Percentiles rank a stretch among this genome's conserved stretches.
Conservation (phyloP, 2,888 invertebrate species). For the Diarsia rubi region DNA sequence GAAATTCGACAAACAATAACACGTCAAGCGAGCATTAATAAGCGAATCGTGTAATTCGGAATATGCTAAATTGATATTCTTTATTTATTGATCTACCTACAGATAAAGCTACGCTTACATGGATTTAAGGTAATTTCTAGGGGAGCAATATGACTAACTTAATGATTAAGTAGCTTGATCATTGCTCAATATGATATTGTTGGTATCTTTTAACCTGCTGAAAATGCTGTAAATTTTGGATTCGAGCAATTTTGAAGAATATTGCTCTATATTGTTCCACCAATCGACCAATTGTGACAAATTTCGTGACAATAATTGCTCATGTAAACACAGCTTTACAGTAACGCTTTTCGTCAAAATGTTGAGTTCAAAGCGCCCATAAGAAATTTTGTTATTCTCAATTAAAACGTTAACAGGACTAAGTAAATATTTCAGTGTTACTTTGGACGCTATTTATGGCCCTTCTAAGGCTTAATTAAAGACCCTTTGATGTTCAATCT, state of each 20-base stretch:
- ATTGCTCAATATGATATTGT: neutral
- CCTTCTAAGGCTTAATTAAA: constrained; percentile 88
- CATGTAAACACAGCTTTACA: constrained; percentile 2
- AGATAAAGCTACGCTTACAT: constrained; percentile 15
- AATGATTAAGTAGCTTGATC: neutral
- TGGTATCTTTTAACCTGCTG: neutral
- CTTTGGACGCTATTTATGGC: constrained; percentile 86
- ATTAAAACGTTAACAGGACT: constrained; percentile 85
- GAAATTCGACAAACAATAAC: constrained; percentile 37
- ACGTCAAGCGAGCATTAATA: constrained; percentile 47
- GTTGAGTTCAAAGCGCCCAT: constrained; percentile 78
- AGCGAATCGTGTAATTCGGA: constrained; percentile 34
- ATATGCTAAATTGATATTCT: constrained; percentile 65
- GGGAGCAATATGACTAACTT: neutral
- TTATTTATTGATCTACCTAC: constrained; percentile 64
- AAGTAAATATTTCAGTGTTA: constrained; percentile 87
- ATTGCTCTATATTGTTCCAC: neutral
- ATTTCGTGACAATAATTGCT: neutral
- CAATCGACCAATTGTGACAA: neutral
- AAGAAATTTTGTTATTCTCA: constrained; percentile 84
- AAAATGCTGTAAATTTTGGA: neutral
- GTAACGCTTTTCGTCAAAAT: constrained; percentile 74
- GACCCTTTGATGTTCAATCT: constrained; percentile 89
- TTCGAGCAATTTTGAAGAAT: neutral
- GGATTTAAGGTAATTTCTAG: neutral